phyloP scores from a whole-genome alignment of 2,888 invertebrate species.

The Leistus spinibarbis region DNA sequence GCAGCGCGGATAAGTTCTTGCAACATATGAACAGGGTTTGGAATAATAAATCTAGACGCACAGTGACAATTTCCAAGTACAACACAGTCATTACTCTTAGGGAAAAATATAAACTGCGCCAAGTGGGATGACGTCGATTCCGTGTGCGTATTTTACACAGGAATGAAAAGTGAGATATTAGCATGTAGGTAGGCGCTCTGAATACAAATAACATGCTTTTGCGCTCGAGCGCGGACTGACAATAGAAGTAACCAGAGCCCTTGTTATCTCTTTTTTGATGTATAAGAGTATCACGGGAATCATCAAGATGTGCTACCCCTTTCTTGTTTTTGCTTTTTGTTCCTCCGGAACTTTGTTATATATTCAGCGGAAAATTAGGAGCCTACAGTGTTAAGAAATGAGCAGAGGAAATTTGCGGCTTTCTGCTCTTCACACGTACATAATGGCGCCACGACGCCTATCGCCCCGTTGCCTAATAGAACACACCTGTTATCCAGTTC shows the following conservation, averaged over 20 bases:
- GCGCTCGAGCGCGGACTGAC: not conserved
- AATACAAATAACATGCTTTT: constrained; percentile 25
- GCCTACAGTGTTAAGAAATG: not conserved
- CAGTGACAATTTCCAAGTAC: constrained; percentile 30
- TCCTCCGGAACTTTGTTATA: not conserved
- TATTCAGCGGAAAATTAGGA: constrained; percentile 1
- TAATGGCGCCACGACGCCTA: not conserved
- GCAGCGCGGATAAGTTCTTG: not conserved
- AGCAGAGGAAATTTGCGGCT: not conserved
- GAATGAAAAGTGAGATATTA: constrained; percentile 34
- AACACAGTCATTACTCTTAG: constrained; percentile 33
- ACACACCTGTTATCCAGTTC: no score
- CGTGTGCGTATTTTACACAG: not conserved
- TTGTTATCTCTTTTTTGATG: not conserved
- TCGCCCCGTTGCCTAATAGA: no score
- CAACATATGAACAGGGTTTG: not conserved
- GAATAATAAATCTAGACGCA: constrained; percentile 18
- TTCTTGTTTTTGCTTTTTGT: not conserved
- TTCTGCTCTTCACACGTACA: not conserved
- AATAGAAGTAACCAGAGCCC: not conserved
- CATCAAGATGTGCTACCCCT: not conserved
- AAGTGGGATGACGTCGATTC: not conserved
- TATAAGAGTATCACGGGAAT: not conserved
- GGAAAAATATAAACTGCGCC: constrained; percentile 13
- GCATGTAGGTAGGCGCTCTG: constrained; percentile 25